Evolutionary conservation across 2,888 invertebrate genomes (phyloP).

Genomic region (Lathronympha strigana): DNA sequence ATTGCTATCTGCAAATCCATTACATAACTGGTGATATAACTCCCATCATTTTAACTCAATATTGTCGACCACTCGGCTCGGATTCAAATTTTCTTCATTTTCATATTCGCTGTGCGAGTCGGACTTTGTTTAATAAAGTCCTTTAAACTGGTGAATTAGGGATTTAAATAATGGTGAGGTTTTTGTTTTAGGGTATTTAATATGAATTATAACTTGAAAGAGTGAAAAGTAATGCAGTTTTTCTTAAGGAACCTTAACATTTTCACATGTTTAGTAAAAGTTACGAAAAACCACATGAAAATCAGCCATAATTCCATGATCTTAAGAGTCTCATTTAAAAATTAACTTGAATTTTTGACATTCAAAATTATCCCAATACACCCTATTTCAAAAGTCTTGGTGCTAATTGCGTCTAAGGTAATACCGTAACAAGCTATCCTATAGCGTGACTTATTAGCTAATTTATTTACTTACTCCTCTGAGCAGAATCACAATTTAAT

Average conservation of each 20-base stretch:
- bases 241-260: no score
- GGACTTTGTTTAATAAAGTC: constrained; percentile 19
- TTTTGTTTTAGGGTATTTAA: no score
- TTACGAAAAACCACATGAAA: no score
- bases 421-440: neutral
- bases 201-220: no score
- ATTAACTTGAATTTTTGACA: no score
- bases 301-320: no score
- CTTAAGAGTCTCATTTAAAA: no score
- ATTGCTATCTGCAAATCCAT: constrained; percentile 69
- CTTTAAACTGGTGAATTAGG: neutral
- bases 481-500: constrained; percentile 22
- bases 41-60: constrained; percentile 69
- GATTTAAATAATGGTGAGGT: neutral
- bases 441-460: neutral
- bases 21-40: constrained; percentile 55
- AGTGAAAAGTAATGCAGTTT: no score
- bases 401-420: no score
- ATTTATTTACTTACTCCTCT: constrained; percentile 10
- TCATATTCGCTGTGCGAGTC: constrained; percentile 46
- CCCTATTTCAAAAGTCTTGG: no score
- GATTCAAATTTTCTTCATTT: constrained; percentile 56
- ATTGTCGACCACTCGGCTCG: constrained; percentile 56
- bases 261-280: no score
- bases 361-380: no score